A percentile compares a stretch with the other conserved stretches of the same genome.
Conservation (phyloP, 2,888 invertebrate species). For the Dasypogon diadema region DNA sequence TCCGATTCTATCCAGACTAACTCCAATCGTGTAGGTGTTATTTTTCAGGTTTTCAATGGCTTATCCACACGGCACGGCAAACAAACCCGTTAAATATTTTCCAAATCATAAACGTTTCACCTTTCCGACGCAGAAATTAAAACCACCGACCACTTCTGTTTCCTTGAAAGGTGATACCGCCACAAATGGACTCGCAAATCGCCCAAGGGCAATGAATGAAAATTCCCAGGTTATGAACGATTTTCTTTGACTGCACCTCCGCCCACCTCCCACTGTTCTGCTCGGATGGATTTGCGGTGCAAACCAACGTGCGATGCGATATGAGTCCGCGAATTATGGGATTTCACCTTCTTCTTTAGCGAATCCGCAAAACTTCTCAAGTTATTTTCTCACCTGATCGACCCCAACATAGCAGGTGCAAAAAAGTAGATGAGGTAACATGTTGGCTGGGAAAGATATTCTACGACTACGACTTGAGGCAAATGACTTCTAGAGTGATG, state of each 20-base stretch:
- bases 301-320: not conserved
- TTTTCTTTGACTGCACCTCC: not conserved
- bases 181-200: not conserved
- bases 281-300: not conserved
- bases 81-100: too few species aligned
- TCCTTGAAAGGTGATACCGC: constrained; percentile 7
- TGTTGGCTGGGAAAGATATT: not conserved
- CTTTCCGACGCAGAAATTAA: too few species aligned
- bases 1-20: too few species aligned
- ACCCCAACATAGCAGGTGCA: not conserved
- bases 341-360: not conserved
- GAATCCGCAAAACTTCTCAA: not conserved
- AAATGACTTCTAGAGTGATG: not conserved
- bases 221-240: not conserved
- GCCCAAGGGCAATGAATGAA: not conserved
- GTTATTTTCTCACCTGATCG: not conserved
- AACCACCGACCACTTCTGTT: not conserved
- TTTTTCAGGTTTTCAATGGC: too few species aligned
- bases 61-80: too few species aligned
- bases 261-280: not conserved
- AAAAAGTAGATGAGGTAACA: not conserved
- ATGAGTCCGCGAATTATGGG: constrained; percentile 7
- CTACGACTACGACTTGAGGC: not conserved
- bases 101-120: too few species aligned
- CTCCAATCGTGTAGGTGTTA: too few species aligned